Base-by-base conservation (phyloP, 2,888 invertebrate species). In the Mantis religiosa region DNA sequence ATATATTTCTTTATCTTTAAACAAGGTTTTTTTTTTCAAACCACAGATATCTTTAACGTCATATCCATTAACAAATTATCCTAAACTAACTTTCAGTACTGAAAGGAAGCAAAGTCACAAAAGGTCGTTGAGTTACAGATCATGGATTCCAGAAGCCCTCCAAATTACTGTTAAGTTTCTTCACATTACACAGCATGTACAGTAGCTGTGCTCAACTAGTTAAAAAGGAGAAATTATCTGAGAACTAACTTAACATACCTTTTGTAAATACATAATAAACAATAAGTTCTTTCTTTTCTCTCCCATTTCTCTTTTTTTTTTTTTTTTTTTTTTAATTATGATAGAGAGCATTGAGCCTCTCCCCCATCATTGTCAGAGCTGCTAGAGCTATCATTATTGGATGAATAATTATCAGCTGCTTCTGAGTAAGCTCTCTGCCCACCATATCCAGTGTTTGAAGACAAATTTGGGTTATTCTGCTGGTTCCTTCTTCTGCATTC, bases 401-500 rank as follows among this genome's bases (percentile, higher is more conserved):
- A 34, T 28, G 86, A 27, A 30, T 86, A 81, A 54, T 71, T 25
- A 81, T 86, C 86, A 81, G 81, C 28, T 41, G 54, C 71, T 25
- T 14, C 15, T n/a, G 87, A 30, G 27, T 82, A 7, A 12, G 81
- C 9, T n/a, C 87, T 82, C n/a, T 30, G 87, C 27, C 82, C 87
- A 81, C 54, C 81, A 54, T 7, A 71, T 14, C 15, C 34, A 34
- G 82, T 3, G 4, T 12, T 28, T 15, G 87, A 41, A 15, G 34
- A 87, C 82, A 82, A 82, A 27, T 54, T 47, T 25, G 25, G 81
- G 6, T 34, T 30, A 27, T 27, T 87, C 15, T 87, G 82, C 15
- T 87, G 82, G n/a, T 34, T 87, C 41, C 41, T 91, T 88, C 91
- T 91, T 85, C 92, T 90, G 90, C 94, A 91, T 28, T 93, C 92